Conservation (phyloP, 2,113 vertebrate genomes). For the Ophthalmolycus amberensis region DNA sequence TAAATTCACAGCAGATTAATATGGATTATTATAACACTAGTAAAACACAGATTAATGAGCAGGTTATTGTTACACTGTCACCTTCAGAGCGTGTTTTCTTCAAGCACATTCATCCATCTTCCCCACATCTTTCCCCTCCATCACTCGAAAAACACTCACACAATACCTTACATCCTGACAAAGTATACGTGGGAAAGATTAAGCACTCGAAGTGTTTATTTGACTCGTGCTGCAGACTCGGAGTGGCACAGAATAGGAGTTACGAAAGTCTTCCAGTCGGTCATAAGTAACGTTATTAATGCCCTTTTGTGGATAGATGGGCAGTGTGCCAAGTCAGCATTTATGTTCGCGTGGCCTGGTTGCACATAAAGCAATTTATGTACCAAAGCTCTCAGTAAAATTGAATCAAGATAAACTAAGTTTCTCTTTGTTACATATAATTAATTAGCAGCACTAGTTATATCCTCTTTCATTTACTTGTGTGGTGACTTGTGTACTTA, state of each 20-base stretch:
- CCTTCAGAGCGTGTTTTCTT: slow-evolving; percentile 2
- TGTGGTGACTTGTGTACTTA: slow-evolving; percentile 30
- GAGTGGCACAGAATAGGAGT: slow-evolving; percentile 10
- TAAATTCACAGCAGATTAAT: not conserved
- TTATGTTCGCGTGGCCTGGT: slow-evolving; percentile 44
- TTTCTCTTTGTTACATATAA: slow-evolving; percentile 45
- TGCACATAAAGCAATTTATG: slow-evolving; percentile 35
- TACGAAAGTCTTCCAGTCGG: slow-evolving; percentile 35
- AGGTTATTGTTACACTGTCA: not conserved
- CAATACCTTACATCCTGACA: slow-evolving; percentile 45
- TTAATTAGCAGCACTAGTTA: slow-evolving; percentile 43
- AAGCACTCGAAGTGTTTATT: slow-evolving; percentile 58
- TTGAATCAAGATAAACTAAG: slow-evolving; percentile 32
- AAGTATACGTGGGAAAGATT: slow-evolving; percentile 35
- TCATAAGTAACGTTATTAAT: slow-evolving; percentile 68
- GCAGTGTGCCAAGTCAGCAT: slow-evolving; percentile 56
- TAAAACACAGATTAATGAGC: not conserved
- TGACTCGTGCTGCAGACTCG: slow-evolving; percentile 30
- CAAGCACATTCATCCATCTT: slow-evolving; percentile 7
- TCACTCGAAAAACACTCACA: slow-evolving; percentile 30
- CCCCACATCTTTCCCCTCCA: slow-evolving; percentile 1
- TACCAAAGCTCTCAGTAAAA: slow-evolving; percentile 30
- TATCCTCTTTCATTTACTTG: slow-evolving; percentile 22
- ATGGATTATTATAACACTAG: not conserved
- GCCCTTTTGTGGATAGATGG: slow-evolving; percentile 62